phyloP scores from a whole-genome alignment of 2,888 invertebrate genomes.

The Prenolepis imparis region DNA sequence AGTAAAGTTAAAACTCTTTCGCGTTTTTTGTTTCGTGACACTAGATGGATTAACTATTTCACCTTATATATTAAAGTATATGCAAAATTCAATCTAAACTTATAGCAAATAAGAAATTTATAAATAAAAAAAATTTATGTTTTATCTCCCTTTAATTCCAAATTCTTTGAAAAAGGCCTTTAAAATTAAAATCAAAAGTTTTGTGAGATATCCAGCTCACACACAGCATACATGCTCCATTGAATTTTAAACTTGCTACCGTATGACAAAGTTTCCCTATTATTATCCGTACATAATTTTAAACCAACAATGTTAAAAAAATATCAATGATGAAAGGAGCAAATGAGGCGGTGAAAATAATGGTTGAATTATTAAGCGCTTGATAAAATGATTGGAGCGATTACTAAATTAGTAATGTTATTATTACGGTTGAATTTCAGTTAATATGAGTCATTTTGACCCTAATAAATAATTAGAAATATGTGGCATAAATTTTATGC shows the following conservation, averaged over 20 bases:
- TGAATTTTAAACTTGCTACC: background rate
- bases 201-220: background rate
- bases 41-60: background rate
- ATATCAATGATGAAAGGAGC: background rate
- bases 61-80: background rate
- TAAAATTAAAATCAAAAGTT: background rate
- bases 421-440: slow-evolving; percentile 24
- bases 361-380: slow-evolving; percentile 11
- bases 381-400: background rate
- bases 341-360: slow-evolving; percentile 15
- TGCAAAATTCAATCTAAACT: background rate
- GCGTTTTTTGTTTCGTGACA: background rate
- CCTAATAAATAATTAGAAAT: background rate
- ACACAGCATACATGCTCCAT: background rate
- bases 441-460: background rate
- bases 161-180: background rate
- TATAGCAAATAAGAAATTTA: background rate
- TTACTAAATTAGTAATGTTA: background rate
- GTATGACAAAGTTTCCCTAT: background rate
- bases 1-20: background rate
- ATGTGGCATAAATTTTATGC: background rate
- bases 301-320: slow-evolving; percentile 6
- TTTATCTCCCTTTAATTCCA: background rate
- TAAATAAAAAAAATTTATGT: background rate
- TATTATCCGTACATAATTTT: background rate